These are phyloP conservation scores for Tetraodon nigroviridis DNA, from an alignment of 2,113 vertebrate species.

Conservation along the genomic window DNA sequence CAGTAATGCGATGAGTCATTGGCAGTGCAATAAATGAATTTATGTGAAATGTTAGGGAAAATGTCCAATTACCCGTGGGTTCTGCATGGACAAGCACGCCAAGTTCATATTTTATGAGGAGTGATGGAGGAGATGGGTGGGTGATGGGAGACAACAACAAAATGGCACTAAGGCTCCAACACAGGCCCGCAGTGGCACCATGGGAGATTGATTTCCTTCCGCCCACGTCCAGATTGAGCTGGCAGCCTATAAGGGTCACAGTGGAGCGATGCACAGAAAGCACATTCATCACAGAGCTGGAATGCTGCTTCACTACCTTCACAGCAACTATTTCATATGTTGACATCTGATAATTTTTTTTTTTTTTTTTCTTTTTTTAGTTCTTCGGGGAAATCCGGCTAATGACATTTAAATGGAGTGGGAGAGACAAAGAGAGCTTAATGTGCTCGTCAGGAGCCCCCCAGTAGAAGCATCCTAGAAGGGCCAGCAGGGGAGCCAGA, in stretches of 20 bases:
- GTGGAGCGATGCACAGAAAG: slow-evolving; percentile 22
- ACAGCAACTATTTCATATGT: slow-evolving; percentile 13
- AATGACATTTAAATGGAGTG: slow-evolving; percentile 19
- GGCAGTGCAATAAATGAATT: slow-evolving; percentile 17
- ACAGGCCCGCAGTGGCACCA: slow-evolving; percentile 37
- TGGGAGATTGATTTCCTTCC: slow-evolving; percentile 48
- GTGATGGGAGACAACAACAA: slow-evolving; percentile 21
- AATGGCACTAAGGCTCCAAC: slow-evolving; percentile 26
- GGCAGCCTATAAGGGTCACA: slow-evolving; percentile 25
- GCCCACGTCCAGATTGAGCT: slow-evolving; percentile 41
- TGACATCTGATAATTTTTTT: slow-evolving; percentile 27
- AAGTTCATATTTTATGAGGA: slow-evolving; percentile 49
- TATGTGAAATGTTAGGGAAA: slow-evolving; percentile 18
- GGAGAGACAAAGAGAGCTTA: slow-evolving; percentile 22
- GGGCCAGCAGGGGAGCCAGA: slow-evolving; percentile 71
- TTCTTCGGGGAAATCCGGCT: slow-evolving; percentile 32
- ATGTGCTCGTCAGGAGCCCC: slow-evolving; percentile 26
- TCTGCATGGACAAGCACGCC: slow-evolving; percentile 30
- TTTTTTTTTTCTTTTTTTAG: slow-evolving; percentile 28
- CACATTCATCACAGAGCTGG: not conserved
- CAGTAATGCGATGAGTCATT: not conserved
- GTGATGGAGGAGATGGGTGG: slow-evolving; percentile 17
- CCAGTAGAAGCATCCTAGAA: slow-evolving; percentile 55
- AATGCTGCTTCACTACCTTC: slow-evolving; percentile 20
- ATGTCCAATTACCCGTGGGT: slow-evolving; percentile 30